Evolutionary conservation across 2,113 vertebrate genomes (phyloP), one percentile per base, ranked within the genome.

Genomic region (Sialia sialis): DNA sequence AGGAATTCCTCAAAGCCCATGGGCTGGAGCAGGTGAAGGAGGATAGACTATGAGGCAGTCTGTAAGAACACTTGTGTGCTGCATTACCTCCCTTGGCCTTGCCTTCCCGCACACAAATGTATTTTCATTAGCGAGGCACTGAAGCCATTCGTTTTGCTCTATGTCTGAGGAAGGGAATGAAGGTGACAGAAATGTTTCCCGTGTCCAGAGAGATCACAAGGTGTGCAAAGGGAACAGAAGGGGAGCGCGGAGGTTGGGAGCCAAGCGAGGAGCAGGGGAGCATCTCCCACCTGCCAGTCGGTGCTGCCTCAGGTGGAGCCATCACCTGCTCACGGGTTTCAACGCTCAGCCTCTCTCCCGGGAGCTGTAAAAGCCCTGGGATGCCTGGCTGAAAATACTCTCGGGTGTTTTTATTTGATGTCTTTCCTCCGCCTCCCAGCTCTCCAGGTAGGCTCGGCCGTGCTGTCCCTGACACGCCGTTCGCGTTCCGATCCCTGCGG

Each of bases 391-490:
- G 26, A 46, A 54, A 60, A 44, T 3, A 38, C 13, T 36, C 34
- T 4, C 63, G 3, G 1, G 5, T 3, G 3, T 52, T 11, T 77
- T 73, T 32, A 3, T 15, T 44, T 15, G 18, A 30, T 22, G 6
- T 4, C 3, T 56, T 25, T 6, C 6, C 7, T 58, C 36, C 16
- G 1, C 15, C 36, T 85, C 52, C 49, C 7, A 16, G 16, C 17
- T 76, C 34, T 36, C 29, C 51, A 66, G 67, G 46, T 34, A 62
- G 29, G 36, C 13, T 49, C 8, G 7, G 3, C 2, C 7, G 5
- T 8, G 18, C 26, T 1, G 43, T 1, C 13, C 11, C 16, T 0
- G 30, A 3, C 44, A 0, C 0, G n/a, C 49, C 0, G 21, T 0
- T 29, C 68, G 0, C 1, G 7, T 11, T 4, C 17, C 7, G 2